Base-by-base conservation (phyloP, 2,797 vertebrate genomes). In the Dryobates pubescens region DNA sequence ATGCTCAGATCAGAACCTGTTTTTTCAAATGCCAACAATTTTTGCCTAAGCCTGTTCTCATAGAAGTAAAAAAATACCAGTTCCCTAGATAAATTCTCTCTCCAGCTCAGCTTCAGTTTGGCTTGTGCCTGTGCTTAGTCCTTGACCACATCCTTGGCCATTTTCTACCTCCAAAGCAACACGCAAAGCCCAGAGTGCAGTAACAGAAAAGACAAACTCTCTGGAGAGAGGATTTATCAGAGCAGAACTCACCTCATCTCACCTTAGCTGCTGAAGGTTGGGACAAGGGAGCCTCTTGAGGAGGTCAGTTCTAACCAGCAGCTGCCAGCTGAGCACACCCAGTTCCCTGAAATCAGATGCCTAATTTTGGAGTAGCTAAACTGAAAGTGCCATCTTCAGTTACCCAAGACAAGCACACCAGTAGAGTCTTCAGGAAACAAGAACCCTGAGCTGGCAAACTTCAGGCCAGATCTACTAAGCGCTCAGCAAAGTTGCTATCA, bases 171-270 rank as follows among this genome's bases (percentile, higher is more conserved):
- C 34, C 67, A 62, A 63, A 70, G 32, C 27, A 51, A 26, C 0
- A 0, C 56, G n/a, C 32, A 74, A 24, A 57, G 27, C 30, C 23
- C 3, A 18, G 32, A 45, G 19, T 3, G 10, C 7, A 45, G 20
- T 3, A 59, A 17, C 3, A 3, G 19, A 54, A 8, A 19, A 45
- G 9, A 29, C 5, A 65, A 81, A 58, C 3, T 23, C 71, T 34
- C 34, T 38, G 64, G 29, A 58, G 20, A 82, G 79, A 67, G 27
- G 26, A 64, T 61, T 54, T 24, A n/a, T 29, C 58, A 30, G 13
- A 18, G 8, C 4, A 9, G 20, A 38, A 53, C 13, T 67, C 0
- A 0, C 3, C 41, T 67, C 0, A 0, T 2, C 32, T 67, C 54
- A 22, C 24, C 29, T 34, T 9, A 67, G 11, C 27, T 34, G 26